Conservation (phyloP, 2,113 vertebrate genomes). For the Epinephelus fuscoguttatus region DNA sequence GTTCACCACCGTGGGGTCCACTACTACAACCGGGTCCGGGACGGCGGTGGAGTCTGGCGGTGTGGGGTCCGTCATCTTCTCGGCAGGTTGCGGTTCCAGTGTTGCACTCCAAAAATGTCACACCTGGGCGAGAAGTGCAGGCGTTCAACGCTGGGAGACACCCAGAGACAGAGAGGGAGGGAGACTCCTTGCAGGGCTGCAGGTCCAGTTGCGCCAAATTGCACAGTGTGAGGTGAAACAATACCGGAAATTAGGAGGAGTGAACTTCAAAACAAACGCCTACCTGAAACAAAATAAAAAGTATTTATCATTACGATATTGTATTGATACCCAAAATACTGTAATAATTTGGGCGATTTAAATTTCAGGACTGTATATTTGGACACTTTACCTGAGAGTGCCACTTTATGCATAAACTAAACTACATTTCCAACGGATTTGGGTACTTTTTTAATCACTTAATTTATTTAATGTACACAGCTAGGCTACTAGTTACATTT, state of each 20-base stretch:
- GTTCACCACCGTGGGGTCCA: slow-evolving; percentile 79
- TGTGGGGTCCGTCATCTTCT: slow-evolving; percentile 80
- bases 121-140: slow-evolving; percentile 77
- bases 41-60: slow-evolving; percentile 76
- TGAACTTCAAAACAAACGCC: slow-evolving; percentile 58
- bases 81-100: slow-evolving; percentile 38
- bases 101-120: slow-evolving; percentile 73
- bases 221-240: not conserved
- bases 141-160: slow-evolving; percentile 28
- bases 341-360: no score
- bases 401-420: no score
- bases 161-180: slow-evolving; percentile 13
- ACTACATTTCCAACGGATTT: no score
- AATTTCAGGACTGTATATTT: no score
- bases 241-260: slow-evolving; percentile 38
- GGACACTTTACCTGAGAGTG: no score
- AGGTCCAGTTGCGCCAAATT: slow-evolving; percentile 39
- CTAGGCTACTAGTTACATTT: no score
- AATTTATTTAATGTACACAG: no score
- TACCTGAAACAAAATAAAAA: not conserved
- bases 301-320: no score
- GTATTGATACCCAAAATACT: no score
- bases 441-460: no score
- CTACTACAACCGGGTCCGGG: slow-evolving; percentile 76
- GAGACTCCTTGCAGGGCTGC: slow-evolving; percentile 37